phyloP scores from a whole-genome alignment of 1,140 invertebrate genomes.

The Trichonephila clavata region DNA sequence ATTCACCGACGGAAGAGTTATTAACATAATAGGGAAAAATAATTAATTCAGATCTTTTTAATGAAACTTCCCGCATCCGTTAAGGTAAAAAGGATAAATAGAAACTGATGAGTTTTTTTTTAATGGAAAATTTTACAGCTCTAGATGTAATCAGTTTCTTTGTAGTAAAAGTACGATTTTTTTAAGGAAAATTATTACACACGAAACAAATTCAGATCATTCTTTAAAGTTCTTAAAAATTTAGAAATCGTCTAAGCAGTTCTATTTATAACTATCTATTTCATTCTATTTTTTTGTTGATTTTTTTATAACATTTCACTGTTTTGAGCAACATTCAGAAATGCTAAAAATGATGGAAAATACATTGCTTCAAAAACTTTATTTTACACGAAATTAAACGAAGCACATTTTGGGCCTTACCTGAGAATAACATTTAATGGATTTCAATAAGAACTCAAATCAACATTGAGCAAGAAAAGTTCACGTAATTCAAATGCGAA shows the following conservation, averaged over 20 bases:
- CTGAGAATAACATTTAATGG: not conserved
- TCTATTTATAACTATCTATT: not conserved
- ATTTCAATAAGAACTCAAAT: not conserved
- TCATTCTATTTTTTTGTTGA: not conserved
- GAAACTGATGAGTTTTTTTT: constrained; percentile 26
- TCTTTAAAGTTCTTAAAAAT: constrained; percentile 1
- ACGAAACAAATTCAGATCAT: constrained; percentile 2
- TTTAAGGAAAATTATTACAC: not conserved
- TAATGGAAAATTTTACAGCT: not conserved
- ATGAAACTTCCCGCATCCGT: not conserved
- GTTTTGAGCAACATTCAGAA: not conserved
- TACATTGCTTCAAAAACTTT: not conserved
- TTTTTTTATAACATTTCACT: not conserved
- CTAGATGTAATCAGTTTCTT: not conserved
- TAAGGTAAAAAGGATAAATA: not conserved
- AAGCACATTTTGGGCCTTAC: not conserved
- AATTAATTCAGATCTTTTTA: constrained; percentile 32
- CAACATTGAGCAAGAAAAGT: not conserved
- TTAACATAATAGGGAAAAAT: constrained; percentile 16
- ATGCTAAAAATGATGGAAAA: not conserved
- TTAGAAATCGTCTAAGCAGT: not conserved
- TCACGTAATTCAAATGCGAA: not conserved
- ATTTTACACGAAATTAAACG: constrained; percentile 8
- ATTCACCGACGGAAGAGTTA: constrained; percentile 25
- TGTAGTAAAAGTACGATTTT: not conserved